Conservation (phyloP, 2,888 invertebrate species). For the Lepeophtheirus nordmannii region DNA sequence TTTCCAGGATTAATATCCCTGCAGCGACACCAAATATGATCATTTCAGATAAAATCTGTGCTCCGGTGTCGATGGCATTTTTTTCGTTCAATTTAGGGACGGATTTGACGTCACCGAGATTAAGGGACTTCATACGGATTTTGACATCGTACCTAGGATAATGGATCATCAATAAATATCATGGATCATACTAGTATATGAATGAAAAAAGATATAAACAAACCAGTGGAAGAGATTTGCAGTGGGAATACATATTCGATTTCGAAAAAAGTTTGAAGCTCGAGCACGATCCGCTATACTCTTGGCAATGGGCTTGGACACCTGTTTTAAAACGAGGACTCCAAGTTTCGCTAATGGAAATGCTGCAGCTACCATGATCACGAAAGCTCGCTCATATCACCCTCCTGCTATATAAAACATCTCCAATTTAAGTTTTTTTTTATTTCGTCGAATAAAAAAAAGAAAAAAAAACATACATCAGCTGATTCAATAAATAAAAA, state of each 20-base stretch:
- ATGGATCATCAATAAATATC: not conserved
- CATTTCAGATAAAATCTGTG: constrained; percentile 15
- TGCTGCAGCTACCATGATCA: constrained; percentile 17
- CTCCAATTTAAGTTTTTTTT: no score
- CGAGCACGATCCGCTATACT: constrained; percentile 20
- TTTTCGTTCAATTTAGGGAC: constrained; percentile 22
- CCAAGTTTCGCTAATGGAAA: constrained; percentile 23
- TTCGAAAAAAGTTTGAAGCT: not conserved
- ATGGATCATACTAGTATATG: not conserved
- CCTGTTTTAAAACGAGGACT: constrained; percentile 16
- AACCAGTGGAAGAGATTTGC: constrained; percentile 22
- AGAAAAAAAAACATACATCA: no score
- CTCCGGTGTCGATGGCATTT: constrained; percentile 22
- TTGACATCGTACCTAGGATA: constrained; percentile 7
- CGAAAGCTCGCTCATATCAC: no score
- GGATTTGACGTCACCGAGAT: constrained; percentile 13
- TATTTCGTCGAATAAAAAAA: no score
- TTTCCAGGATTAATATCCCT: not conserved
- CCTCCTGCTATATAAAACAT: no score
- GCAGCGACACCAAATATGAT: constrained; percentile 14
- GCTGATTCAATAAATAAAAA: no score
- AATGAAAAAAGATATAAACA: not conserved
- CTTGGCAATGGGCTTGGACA: constrained; percentile 23
- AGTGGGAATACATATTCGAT: constrained; percentile 17
- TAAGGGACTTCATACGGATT: constrained; percentile 1